These are phyloP conservation scores for Rhadinocentrus ornatus DNA, from an alignment of 2,797 vertebrate species.

Conservation along the genomic window DNA sequence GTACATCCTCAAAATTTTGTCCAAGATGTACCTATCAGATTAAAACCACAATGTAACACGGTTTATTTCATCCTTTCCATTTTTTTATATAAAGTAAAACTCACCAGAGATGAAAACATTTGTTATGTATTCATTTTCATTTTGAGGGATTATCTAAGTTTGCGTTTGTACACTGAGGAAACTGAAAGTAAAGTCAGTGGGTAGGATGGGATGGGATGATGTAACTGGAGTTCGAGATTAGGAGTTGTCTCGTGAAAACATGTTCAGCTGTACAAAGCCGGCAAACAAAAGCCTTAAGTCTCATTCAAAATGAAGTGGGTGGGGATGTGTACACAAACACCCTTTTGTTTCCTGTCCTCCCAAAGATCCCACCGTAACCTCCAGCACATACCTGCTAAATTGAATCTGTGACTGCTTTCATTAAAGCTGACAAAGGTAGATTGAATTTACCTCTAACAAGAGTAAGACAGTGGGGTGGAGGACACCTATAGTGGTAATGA, in stretches of 20 bases:
- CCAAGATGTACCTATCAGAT: conserved; percentile 61
- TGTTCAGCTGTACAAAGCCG: conserved; percentile 35
- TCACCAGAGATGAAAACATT: conserved; percentile 40
- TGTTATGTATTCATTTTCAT: conserved; percentile 35
- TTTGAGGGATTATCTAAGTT: conserved; percentile 49
- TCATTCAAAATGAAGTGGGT: conserved; percentile 37
- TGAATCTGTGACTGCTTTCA: conserved; percentile 81
- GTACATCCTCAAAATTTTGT: conserved; percentile 40
- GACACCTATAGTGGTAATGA: conserved; percentile 62
- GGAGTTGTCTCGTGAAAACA: conserved; percentile 31
- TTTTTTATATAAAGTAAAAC: conserved; percentile 44
- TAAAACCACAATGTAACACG: conserved; percentile 56
- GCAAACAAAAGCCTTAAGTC: conserved; percentile 54
- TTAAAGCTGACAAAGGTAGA: conserved; percentile 85
- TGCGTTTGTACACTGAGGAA: conserved; percentile 19
- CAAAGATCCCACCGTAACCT: conserved; percentile 70
- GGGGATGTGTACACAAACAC: conserved; percentile 53
- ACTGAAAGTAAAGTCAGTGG: conserved; percentile 18
- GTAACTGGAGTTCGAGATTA: conserved; percentile 28
- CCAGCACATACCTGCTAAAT: conserved; percentile 73
- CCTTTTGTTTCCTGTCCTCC: conserved; percentile 58
- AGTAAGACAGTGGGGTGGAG: conserved; percentile 60
- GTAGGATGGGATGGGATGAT: conserved; percentile 14
- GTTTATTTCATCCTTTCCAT: conserved; percentile 42
- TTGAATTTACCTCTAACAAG: conserved; percentile 80